A percentile compares a stretch with the other conserved stretches of the same genome.
phyloP scores from a whole-genome alignment of 2,888 invertebrate genomes.

The Anaspis maculata region DNA sequence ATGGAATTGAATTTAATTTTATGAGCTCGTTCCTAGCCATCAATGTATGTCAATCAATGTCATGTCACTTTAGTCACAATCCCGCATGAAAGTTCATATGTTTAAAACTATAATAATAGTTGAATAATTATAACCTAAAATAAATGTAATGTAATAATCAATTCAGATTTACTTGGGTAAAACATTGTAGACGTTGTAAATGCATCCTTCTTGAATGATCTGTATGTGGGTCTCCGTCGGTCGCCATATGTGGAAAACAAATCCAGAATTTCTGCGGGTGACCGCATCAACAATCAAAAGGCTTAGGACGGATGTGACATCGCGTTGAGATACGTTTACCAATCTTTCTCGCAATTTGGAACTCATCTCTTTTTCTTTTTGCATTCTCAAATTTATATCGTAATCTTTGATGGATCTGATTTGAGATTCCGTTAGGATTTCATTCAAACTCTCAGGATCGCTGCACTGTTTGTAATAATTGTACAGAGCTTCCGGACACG shows the following conservation, averaged over 20 bases:
- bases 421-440: slow-evolving; percentile 43
- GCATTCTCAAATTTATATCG: slow-evolving; percentile 19
- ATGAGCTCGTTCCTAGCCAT: too few species aligned
- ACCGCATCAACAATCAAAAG: slow-evolving; percentile 43
- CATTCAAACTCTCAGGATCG: slow-evolving; percentile 46
- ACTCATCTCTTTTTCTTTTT: not conserved
- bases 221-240: slow-evolving; percentile 53
- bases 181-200: slow-evolving; percentile 54
- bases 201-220: slow-evolving; percentile 53
- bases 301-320: slow-evolving; percentile 42
- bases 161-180: slow-evolving; percentile 43
- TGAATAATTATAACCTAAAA: too few species aligned
- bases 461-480: slow-evolving; percentile 38
- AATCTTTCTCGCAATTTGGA: slow-evolving; percentile 6
- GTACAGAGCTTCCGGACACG: slow-evolving; percentile 28
- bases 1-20: too few species aligned
- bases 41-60: too few species aligned
- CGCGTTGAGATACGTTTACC: slow-evolving; percentile 21
- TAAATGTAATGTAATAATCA: too few species aligned
- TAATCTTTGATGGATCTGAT: slow-evolving; percentile 39
- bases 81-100: too few species aligned
- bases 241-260: slow-evolving; percentile 62
- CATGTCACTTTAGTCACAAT: too few species aligned
- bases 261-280: too few species aligned
- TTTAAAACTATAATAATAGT: too few species aligned